These are phyloP conservation scores for Thinocorus orbignyianus DNA, from an alignment of 2,113 vertebrate genomes.

Conservation along the genomic window DNA sequence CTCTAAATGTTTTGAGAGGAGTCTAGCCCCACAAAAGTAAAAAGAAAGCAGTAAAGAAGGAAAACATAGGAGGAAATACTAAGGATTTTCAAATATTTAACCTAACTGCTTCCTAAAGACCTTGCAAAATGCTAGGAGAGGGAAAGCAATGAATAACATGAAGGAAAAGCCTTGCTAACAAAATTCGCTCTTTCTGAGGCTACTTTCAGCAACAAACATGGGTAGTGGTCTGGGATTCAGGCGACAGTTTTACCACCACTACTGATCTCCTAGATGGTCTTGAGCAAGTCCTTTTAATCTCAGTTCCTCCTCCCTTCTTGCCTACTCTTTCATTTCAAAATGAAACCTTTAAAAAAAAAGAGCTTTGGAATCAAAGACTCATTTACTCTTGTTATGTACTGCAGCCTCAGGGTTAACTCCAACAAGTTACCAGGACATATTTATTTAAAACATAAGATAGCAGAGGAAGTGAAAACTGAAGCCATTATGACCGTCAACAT, in stretches of 20 bases:
- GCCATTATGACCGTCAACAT: not conserved
- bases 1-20: not conserved
- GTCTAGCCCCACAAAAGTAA: not conserved
- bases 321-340: not conserved
- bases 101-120: not conserved
- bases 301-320: not conserved
- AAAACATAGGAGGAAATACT: not conserved
- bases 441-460: not conserved
- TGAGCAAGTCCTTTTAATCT: not conserved
- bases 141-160: not conserved
- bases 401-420: not conserved
- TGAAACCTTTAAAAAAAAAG: not conserved
- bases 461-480: not conserved
- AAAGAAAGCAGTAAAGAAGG: not conserved
- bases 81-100: not conserved
- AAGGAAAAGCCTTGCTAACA: not conserved
- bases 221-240: not conserved
- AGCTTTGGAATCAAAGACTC: not conserved
- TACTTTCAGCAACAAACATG: not conserved
- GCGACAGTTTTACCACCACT: not conserved
- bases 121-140: not conserved
- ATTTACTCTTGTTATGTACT: accelerated
- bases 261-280: not conserved
- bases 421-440: not conserved
- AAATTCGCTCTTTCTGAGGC: not conserved